Base-by-base conservation (phyloP, 2,888 invertebrate species). In the Erebia epiphron region DNA sequence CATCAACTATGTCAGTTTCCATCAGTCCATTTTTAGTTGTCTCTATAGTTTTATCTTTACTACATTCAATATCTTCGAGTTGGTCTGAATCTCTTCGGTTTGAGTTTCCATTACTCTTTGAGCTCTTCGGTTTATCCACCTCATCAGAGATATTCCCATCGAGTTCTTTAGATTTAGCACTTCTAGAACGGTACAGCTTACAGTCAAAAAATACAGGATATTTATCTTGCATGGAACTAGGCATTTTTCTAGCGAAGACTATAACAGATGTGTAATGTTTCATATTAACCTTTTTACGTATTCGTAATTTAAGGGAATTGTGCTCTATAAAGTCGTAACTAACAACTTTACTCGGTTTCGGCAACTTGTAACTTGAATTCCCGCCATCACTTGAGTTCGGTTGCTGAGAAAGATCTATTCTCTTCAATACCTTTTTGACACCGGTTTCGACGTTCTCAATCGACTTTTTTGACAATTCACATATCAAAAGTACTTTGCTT, bases 401-500 rank as follows among this genome's bases (percentile, higher is more conserved):
- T 18, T 60, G 75, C 74, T 89, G 86, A 50, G 82, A 76, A 18
- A 75, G 77, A 63, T 83, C 80, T 73, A 91, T 79, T 67, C 79
- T 73, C n/a, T 82, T 79, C 66, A 89, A 77, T 71, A 90, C 81
- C 76, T 83, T 87, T 71, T 86, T 86, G 14, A 93, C 85, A 66
- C 88, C 88, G 71, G 76, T 78, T 78, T 92, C 92, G 1, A 94
- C 92, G 79, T 90, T 92, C 54, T 87, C 86, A 11, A 93, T 83
- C 0, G 93, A 92, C 77, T 90, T 91, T 80, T 90, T 92, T 57
- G 93, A 93, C 75, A 93, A 82, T 77, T 92, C 87, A 77, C 93
- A 94, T 74, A 93, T 91, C 16, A 88, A 77, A 60, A 93, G 83
- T 9, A 93, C 87, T 79, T 93, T 93, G 69, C 80, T 84, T 5